A percentile compares a stretch with the other conserved stretches of the same genome.
Evolutionary conservation across 2,113 vertebrate species (phyloP).

Genomic region (Oreocharis arfaki): DNA sequence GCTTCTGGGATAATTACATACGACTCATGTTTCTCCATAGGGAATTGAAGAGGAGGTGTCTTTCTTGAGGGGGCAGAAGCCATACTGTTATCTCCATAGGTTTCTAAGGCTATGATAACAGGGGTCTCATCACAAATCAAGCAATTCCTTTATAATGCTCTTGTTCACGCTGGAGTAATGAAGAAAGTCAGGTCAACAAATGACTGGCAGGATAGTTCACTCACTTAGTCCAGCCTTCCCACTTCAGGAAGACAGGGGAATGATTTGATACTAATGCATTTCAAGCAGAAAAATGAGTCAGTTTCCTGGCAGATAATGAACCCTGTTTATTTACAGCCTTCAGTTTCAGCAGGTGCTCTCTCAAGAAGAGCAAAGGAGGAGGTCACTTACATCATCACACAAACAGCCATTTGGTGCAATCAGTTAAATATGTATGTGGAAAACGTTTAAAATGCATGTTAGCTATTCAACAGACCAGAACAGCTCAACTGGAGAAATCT

Average conservation of each 20-base stretch:
- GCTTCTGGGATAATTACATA: slow-evolving; percentile 13
- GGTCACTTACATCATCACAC: slow-evolving; percentile 48
- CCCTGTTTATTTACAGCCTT: slow-evolving; percentile 32
- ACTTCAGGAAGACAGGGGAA: slow-evolving; percentile 36
- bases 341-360: slow-evolving; percentile 57
- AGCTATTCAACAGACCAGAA: slow-evolving; percentile 45
- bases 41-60: slow-evolving; percentile 43
- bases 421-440: slow-evolving; percentile 35
- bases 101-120: background rate
- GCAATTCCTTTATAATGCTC: background rate
- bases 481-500: background rate
- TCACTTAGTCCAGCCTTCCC: background rate
- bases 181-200: background rate
- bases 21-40: background rate
- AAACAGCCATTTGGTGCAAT: slow-evolving; percentile 32
- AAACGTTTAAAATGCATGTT: slow-evolving; percentile 35
- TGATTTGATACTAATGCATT: slow-evolving; percentile 45
- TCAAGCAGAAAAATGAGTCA: slow-evolving; percentile 60
- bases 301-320: slow-evolving; percentile 51
- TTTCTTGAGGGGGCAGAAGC: slow-evolving; percentile 29
- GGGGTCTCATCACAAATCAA: background rate
- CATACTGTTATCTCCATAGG: background rate
- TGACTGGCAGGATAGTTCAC: background rate
- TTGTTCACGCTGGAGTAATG: background rate
- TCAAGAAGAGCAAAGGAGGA: slow-evolving; percentile 38